Percentiles rank a stretch among this genome's conserved stretches.
phyloP scores from a whole-genome alignment of 2,113 vertebrate genomes.

The Hyperopisus bebe region DNA sequence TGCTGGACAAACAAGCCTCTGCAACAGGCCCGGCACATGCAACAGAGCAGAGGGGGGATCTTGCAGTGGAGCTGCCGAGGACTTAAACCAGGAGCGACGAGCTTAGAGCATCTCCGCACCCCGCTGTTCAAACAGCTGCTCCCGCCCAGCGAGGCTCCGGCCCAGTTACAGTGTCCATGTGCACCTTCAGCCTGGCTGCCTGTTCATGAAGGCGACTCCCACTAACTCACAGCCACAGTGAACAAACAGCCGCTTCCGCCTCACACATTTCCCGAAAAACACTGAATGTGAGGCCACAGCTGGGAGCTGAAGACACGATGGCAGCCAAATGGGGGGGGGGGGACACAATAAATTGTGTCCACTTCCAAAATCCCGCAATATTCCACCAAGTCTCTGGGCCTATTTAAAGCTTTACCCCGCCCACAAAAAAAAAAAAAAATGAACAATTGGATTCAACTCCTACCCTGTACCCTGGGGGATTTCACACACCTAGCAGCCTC shows the following conservation, averaged over 20 bases:
- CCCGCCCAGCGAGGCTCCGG: slow-evolving; percentile 28
- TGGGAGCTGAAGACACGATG: neutral
- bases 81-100: neutral
- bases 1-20: slow-evolving; percentile 16
- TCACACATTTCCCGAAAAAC: neutral
- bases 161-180: slow-evolving; percentile 33
- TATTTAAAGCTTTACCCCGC: neutral
- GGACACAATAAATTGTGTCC: neutral
- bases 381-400: neutral
- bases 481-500: neutral
- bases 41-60: neutral
- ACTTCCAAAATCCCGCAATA: neutral
- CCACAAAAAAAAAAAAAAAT: neutral
- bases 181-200: neutral
- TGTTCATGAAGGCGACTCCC: neutral
- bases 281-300: neutral
- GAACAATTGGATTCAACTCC: neutral
- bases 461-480: slow-evolving; percentile 17
- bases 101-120: neutral
- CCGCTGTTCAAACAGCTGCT: neutral
- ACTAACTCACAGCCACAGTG: neutral
- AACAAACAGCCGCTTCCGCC: neutral
- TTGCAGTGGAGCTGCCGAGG: neutral
- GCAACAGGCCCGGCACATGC: neutral
- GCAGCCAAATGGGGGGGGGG: neutral